phyloP scores from a whole-genome alignment of 2,888 invertebrate species.

The Lasioglossum vierecki region DNA sequence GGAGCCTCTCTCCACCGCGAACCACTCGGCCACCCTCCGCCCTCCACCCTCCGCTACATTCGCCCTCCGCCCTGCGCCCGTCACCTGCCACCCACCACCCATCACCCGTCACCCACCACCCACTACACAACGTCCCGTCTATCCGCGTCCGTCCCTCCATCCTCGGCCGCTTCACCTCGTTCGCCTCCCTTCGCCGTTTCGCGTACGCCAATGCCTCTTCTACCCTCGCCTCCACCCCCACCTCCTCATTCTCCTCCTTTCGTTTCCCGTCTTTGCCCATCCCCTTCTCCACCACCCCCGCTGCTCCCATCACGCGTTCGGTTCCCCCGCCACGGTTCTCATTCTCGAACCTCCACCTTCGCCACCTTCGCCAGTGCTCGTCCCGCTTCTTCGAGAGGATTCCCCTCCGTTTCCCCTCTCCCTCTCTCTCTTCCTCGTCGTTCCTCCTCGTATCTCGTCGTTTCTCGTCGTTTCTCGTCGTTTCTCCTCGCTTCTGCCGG shows the following conservation, averaged over 20 bases:
- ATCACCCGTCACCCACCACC: constrained; percentile 39
- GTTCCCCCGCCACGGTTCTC: constrained; percentile 15
- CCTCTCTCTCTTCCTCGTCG: constrained; percentile 37
- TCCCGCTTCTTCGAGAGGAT: constrained; percentile 48
- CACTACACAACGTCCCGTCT: constrained; percentile 38
- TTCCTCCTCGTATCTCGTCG: constrained; percentile 23
- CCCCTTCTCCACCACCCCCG: background rate
- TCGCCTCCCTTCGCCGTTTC: constrained; percentile 46
- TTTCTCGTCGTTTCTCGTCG: background rate
- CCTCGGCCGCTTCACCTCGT: constrained; percentile 42
- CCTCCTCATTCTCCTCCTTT: constrained; percentile 24
- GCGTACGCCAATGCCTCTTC: constrained; percentile 48
- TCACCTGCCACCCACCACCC: constrained; percentile 45
- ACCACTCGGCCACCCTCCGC: constrained; percentile 8
- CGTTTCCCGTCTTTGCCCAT: background rate
- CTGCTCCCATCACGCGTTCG: constrained; percentile 45
- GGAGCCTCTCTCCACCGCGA: background rate
- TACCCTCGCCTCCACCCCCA: constrained; percentile 16
- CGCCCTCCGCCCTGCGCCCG: constrained; percentile 33
- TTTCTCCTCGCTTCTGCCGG: constrained; percentile 10
- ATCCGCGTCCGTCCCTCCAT: constrained; percentile 32
- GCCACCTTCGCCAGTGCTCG: constrained; percentile 37
- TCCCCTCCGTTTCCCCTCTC: constrained; percentile 59
- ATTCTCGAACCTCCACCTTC: constrained; percentile 37
- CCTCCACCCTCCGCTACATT: constrained; percentile 35